Conservation (phyloP, 1,140 invertebrate genomes). For the Plodia interpunctella region DNA sequence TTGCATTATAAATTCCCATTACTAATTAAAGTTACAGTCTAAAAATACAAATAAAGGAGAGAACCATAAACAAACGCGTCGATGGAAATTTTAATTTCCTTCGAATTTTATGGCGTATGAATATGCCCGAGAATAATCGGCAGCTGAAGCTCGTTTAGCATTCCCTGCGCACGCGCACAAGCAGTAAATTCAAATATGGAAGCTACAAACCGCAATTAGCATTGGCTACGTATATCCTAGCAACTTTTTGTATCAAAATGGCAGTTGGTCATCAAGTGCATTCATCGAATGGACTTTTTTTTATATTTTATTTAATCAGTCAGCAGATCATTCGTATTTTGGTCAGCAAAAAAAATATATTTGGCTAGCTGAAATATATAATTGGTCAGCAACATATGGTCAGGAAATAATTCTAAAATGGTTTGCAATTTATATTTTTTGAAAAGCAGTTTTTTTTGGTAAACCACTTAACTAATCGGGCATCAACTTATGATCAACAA, state of each 20-base stretch:
- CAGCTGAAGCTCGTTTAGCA: conserved; percentile 50
- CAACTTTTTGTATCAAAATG: conserved; percentile 40
- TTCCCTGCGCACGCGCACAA: conserved; percentile 43
- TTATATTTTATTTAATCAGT: too few relatives aligned
- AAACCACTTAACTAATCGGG: too few relatives aligned
- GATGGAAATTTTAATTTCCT: conserved; percentile 40
- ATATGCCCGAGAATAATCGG: conserved; percentile 34
- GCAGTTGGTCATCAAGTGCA: neutral
- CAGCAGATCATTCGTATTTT: too few relatives aligned
- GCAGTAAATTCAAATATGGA: conserved; percentile 64
- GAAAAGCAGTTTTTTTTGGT: too few relatives aligned
- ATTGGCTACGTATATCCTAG: conserved; percentile 36
- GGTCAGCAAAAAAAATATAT: too few relatives aligned
- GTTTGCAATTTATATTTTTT: too few relatives aligned
- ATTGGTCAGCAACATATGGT: too few relatives aligned
- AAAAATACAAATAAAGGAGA: neutral
- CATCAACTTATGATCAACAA: too few relatives aligned
- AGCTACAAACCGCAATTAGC: conserved; percentile 66
- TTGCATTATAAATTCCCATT: too few relatives aligned
- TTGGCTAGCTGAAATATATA: too few relatives aligned
- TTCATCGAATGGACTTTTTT: conserved; percentile 16
- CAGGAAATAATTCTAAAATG: too few relatives aligned
- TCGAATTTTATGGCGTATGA: conserved; percentile 26
- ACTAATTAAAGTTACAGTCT: too few relatives aligned
- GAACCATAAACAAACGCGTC: conserved; percentile 1